Evolutionary conservation across 2,888 invertebrate genomes (phyloP).

Genomic region (Nasonia oneida): DNA sequence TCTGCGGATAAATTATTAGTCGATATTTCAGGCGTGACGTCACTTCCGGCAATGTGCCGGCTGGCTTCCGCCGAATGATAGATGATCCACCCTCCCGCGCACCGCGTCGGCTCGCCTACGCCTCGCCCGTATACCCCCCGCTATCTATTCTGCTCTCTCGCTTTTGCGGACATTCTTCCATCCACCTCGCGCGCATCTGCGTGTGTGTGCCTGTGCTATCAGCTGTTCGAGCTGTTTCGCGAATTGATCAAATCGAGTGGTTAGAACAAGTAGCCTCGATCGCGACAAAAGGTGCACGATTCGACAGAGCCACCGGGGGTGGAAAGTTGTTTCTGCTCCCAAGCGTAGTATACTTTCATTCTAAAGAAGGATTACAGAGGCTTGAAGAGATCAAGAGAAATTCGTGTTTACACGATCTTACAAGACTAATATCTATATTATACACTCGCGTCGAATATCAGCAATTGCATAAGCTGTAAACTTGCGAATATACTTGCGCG

Average conservation of each 20-base stretch:
- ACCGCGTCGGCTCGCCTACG: constrained; percentile 6
- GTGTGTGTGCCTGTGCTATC: neutral
- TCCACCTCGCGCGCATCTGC: constrained; percentile 1
- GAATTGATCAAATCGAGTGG: too few relatives aligned
- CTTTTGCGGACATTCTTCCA: constrained; percentile 1
- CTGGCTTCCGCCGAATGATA: constrained; percentile 76
- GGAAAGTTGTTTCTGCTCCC: too few relatives aligned
- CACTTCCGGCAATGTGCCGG: constrained; percentile 78
- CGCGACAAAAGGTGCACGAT: too few relatives aligned
- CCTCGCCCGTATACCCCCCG: neutral
- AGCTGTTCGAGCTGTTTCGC: neutral
- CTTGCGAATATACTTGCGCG: neutral
- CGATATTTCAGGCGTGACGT: constrained; percentile 78
- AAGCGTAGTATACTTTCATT: too few relatives aligned
- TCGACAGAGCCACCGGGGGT: too few relatives aligned
- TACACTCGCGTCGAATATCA: neutral
- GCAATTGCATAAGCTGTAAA: neutral
- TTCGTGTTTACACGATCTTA: too few relatives aligned
- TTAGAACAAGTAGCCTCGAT: too few relatives aligned
- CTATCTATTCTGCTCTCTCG: neutral
- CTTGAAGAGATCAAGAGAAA: too few relatives aligned
- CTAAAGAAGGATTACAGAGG: too few relatives aligned
- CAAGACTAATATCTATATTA: neutral
- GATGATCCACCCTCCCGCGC: constrained; percentile 66
- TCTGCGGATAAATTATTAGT: constrained; percentile 78